Evolutionary conservation across 2,888 invertebrate genomes (phyloP).

Genomic region (Lissonota sp.): DNA sequence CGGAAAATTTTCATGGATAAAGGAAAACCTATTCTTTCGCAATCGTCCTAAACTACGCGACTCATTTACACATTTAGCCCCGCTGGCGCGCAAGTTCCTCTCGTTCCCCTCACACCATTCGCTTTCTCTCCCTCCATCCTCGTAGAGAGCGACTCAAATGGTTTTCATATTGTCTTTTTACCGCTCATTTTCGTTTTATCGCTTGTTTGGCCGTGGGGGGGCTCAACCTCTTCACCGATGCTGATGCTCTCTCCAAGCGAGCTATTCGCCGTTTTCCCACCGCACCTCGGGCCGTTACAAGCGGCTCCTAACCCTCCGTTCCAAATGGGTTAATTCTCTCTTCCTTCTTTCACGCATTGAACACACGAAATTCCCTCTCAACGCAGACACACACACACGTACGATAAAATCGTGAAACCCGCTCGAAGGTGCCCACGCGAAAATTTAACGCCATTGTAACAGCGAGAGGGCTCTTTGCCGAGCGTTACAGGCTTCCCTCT

Average conservation of each 20-base stretch:
- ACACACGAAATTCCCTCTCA: background rate
- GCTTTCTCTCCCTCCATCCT: constrained; percentile 64
- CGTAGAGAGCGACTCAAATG: constrained; percentile 73
- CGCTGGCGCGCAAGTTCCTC: constrained; percentile 66
- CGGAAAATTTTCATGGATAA: constrained; percentile 73
- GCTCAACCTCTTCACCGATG: constrained; percentile 64
- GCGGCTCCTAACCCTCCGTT: constrained; percentile 57
- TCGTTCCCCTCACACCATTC: constrained; percentile 70
- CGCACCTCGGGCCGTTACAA: constrained; percentile 1
- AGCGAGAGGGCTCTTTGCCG: background rate
- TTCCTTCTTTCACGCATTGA: constrained; percentile 38
- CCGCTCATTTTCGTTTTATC: constrained; percentile 83
- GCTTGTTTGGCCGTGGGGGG: constrained; percentile 79
- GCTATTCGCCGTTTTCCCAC: constrained; percentile 55
- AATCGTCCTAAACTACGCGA: constrained; percentile 82
- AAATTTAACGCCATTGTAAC: background rate
- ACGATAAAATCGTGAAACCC: constrained; percentile 19
- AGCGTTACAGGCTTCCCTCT: too few relatives aligned
- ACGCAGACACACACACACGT: background rate
- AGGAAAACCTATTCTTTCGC: constrained; percentile 79
- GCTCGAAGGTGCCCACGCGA: constrained; percentile 16
- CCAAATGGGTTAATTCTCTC: constrained; percentile 76
- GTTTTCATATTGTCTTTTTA: constrained; percentile 84
- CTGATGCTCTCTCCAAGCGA: constrained; percentile 46
- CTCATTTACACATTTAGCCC: constrained; percentile 82